phyloP scores from a whole-genome alignment of 2,888 invertebrate genomes.

The Thalpophila matura region DNA sequence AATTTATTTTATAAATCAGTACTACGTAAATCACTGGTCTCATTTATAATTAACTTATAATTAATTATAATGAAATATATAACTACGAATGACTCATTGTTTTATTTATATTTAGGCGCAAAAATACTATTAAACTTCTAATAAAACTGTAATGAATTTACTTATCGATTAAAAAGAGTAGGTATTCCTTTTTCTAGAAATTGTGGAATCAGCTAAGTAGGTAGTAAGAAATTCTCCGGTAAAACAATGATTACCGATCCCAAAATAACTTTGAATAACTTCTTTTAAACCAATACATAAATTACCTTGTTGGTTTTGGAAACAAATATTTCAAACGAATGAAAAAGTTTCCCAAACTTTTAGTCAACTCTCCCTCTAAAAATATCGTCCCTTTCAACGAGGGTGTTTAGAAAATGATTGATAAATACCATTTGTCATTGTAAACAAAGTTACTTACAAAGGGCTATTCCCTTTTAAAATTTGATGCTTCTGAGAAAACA shows the following conservation, averaged over 20 bases:
- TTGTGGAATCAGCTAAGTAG: too few relatives aligned
- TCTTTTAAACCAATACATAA: neutral
- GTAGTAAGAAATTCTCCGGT: too few relatives aligned
- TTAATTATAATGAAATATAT: conserved; percentile 48
- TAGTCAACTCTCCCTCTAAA: neutral
- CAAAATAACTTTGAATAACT: neutral
- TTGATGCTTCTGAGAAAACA: conserved; percentile 37
- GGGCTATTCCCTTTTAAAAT: conserved; percentile 26
- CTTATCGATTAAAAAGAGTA: neutral
- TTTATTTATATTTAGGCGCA: conserved; percentile 31
- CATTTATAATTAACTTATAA: conserved; percentile 55
- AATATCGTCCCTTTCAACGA: conserved; percentile 16
- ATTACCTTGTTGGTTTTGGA: neutral
- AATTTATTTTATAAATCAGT: conserved; percentile 5
- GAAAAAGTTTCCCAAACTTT: conserved; percentile 29
- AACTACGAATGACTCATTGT: conserved; percentile 45
- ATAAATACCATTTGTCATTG: conserved; percentile 57
- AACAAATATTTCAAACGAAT: conserved; percentile 13
- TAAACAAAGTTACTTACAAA: conserved; percentile 41
- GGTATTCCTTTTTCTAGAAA: neutral
- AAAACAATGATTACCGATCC: too few relatives aligned
- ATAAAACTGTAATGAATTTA: conserved; percentile 5
- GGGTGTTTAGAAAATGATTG: conserved; percentile 40
- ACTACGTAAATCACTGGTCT: conserved; percentile 56
- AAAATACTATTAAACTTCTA: conserved; percentile 1